Percentiles rank a stretch among this genome's conserved stretches.
Conservation (phyloP, 2,888 invertebrate genomes). For the Sisyra nigra region DNA sequence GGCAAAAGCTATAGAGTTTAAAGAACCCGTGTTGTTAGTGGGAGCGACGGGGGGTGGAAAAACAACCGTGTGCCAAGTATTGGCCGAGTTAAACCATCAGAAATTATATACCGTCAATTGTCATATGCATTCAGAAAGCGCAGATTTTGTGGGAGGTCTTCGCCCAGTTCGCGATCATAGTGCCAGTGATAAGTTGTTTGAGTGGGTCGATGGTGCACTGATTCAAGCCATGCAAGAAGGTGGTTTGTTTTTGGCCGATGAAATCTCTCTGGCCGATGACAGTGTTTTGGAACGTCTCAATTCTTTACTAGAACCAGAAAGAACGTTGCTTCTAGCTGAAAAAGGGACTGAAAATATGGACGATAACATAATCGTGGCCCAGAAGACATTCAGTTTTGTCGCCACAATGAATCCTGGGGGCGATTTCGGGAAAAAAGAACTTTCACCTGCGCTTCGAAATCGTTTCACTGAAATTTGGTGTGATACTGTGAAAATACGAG, state of each 20-base stretch:
- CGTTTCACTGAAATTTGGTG: slow-evolving; percentile 99
- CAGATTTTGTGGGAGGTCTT: slow-evolving; percentile 92
- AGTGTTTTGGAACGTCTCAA: slow-evolving; percentile 95
- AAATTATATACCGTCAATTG: slow-evolving; percentile 78
- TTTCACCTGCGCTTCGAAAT: slow-evolving; percentile 93
- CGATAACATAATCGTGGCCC: slow-evolving; percentile 39
- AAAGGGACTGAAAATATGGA: slow-evolving; percentile 46
- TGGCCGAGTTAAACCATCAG: slow-evolving; percentile 51
- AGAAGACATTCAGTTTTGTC: slow-evolving; percentile 69
- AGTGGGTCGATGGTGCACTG: slow-evolving; percentile 96
- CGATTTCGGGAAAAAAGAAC: slow-evolving; percentile 97
- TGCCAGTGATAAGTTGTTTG: slow-evolving; percentile 46
- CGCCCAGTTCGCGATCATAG: slow-evolving; percentile 62
- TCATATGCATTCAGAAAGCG: slow-evolving; percentile 97
- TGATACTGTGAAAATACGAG: slow-evolving; percentile 49
- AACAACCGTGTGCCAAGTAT: slow-evolving; percentile 86
- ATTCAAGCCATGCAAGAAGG: slow-evolving; percentile 82
- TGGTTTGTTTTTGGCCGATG: slow-evolving; percentile 84
- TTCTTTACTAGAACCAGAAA: slow-evolving; percentile 88
- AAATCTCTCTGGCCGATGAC: slow-evolving; percentile 97
- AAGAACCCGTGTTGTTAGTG: slow-evolving; percentile 88
- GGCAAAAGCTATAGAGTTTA: slow-evolving; percentile 72
- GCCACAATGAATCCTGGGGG: slow-evolving; percentile 99
- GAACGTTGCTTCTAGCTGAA: slow-evolving; percentile 80
- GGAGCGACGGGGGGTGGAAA: slow-evolving; percentile 98